Evolutionary conservation across 2,797 vertebrate genomes (phyloP).

Genomic region (Eulemur mongoz): DNA sequence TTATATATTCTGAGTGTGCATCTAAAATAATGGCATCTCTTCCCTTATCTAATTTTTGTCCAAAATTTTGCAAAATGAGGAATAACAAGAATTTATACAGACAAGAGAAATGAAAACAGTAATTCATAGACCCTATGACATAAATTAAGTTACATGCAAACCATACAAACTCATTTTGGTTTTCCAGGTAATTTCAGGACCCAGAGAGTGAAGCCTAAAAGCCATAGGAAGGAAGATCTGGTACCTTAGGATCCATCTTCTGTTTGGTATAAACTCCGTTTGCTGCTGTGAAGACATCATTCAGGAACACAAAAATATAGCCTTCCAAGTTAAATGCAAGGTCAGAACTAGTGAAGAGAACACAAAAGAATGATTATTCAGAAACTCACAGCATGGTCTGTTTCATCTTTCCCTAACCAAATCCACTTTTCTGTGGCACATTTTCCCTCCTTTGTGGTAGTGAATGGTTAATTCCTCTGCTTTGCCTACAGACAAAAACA

Average conservation of each 20-base stretch:
- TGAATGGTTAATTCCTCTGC: neutral
- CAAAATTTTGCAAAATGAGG: neutral
- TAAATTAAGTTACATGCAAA: neutral
- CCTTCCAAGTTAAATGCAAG: slow-evolving; percentile 92
- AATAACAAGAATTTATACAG: neutral
- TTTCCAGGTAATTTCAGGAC: neutral
- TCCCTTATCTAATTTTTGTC: neutral
- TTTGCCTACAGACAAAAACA: neutral
- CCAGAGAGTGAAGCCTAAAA: neutral
- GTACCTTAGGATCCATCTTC: slow-evolving; percentile 92
- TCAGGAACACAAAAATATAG: slow-evolving; percentile 92
- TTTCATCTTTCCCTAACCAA: neutral
- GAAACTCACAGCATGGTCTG: neutral
- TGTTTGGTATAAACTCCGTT: slow-evolving; percentile 94
- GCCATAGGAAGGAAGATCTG: neutral
- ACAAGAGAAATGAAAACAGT: neutral
- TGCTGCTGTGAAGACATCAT: slow-evolving; percentile 94
- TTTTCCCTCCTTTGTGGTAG: neutral
- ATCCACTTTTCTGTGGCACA: neutral
- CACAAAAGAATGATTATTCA: neutral
- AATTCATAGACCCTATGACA: neutral
- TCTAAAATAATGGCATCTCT: neutral
- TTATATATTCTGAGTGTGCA: neutral
- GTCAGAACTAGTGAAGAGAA: slow-evolving; percentile 89
- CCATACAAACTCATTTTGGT: neutral